A percentile compares a stretch with the other conserved stretches of the same genome.
Conservation (phyloP, 2,797 vertebrate species). For the Micropoecilia bifurca region DNA sequence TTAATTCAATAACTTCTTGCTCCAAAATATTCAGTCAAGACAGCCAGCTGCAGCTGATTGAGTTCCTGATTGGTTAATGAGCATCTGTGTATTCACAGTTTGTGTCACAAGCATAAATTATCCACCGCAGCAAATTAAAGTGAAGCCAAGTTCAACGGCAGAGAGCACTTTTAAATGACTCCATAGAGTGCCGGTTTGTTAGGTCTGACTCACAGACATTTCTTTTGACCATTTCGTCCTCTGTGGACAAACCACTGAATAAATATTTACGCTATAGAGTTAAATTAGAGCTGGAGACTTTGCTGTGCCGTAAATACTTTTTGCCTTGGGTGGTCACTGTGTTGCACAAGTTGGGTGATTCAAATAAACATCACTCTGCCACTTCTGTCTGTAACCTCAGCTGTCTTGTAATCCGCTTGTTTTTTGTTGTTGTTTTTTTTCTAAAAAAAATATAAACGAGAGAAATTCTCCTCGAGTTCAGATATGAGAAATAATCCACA, state of each 20-base stretch:
- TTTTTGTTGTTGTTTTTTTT: neutral
- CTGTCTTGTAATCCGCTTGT: neutral
- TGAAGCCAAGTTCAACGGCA: neutral
- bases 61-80: neutral
- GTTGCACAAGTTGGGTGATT: neutral
- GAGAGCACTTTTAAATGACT: neutral
- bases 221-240: neutral
- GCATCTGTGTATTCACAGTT: neutral
- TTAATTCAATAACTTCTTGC: neutral
- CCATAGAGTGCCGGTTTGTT: neutral
- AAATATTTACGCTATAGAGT: neutral
- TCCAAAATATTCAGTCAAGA: neutral
- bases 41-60: neutral
- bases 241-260: neutral
- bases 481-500: neutral
- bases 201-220: neutral
- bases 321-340: neutral
- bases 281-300: neutral
- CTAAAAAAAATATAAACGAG: neutral
- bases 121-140: neutral
- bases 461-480: neutral
- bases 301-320: neutral
- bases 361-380: neutral
- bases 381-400: neutral
- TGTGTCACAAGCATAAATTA: neutral